These are phyloP conservation scores for Rhaphigaster nebulosa DNA, from an alignment of 2,888 invertebrate species.

Conservation along the genomic window DNA sequence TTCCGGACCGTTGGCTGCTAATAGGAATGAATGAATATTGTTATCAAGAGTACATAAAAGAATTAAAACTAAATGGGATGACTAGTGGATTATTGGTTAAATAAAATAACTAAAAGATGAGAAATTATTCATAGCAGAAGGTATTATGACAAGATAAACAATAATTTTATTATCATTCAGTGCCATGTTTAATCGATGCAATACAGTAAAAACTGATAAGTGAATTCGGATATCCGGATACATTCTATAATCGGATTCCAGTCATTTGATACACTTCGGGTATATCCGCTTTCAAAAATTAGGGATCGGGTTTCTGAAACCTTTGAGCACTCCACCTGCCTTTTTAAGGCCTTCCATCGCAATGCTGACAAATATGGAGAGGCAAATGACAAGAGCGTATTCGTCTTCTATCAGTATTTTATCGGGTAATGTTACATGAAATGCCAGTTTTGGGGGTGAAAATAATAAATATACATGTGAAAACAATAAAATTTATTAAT, in stretches of 20 bases:
- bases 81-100: no score
- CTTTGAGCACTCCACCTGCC: neutral
- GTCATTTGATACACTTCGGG: neutral
- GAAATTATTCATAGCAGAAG: no score
- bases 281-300: constrained; percentile 1
- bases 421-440: neutral
- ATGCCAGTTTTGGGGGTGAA: neutral
- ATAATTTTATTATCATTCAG: neutral
- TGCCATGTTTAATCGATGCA: neutral
- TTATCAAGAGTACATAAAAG: neutral
- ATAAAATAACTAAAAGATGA: no score
- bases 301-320: neutral
- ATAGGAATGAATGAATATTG: neutral
- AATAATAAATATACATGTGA: neutral
- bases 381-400: neutral
- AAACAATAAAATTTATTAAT: no score
- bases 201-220: neutral
- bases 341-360: neutral
- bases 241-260: neutral
- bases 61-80: no score
- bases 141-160: no score
- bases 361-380: neutral
- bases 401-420: neutral
- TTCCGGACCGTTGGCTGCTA: neutral
- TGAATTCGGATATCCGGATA: constrained; percentile 24